Evolutionary conservation across 1,140 invertebrate species (phyloP).

Genomic region (Drosophila leontia): DNA sequence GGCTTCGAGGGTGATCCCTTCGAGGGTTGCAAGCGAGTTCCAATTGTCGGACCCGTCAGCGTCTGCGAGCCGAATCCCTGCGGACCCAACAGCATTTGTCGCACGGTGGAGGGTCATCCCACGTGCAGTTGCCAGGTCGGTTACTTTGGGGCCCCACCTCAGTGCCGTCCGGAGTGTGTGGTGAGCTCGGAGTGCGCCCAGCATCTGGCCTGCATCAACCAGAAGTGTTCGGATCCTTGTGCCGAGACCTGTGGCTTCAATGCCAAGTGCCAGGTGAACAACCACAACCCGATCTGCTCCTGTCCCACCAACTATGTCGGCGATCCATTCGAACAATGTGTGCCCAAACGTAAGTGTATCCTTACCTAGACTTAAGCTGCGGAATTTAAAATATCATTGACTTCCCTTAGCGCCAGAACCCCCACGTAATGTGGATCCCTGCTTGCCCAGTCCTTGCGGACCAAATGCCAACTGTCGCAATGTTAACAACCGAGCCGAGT

Average conservation of each 20-base stretch:
- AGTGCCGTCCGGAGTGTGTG: conserved; percentile 92
- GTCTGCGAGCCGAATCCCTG: conserved; percentile 93
- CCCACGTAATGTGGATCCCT: conserved; percentile 87
- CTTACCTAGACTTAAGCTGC: neutral
- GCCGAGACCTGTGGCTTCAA: conserved; percentile 91
- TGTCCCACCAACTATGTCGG: conserved; percentile 91
- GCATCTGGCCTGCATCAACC: conserved; percentile 91
- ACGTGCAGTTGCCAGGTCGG: conserved; percentile 92
- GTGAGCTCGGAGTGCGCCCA: conserved; percentile 91
- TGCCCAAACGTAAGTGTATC: conserved; percentile 88
- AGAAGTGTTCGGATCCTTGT: conserved; percentile 93
- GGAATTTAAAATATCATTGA: neutral
- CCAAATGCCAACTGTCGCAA: conserved; percentile 91
- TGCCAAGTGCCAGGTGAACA: conserved; percentile 91
- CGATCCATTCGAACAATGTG: conserved; percentile 93
- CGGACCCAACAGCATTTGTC: conserved; percentile 92
- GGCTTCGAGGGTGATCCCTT: conserved; percentile 93
- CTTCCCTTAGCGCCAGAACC: conserved; percentile 65
- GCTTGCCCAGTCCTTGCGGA: conserved; percentile 92
- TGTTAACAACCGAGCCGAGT: conserved; percentile 89
- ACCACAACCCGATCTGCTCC: conserved; percentile 94
- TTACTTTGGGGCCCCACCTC: conserved; percentile 91
- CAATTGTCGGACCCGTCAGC: conserved; percentile 86
- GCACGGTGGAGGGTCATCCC: conserved; percentile 89
- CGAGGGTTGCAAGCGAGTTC: conserved; percentile 89